Evolutionary conservation across 1,140 invertebrate species (phyloP).

Genomic region (Calephelis virginiensis): DNA sequence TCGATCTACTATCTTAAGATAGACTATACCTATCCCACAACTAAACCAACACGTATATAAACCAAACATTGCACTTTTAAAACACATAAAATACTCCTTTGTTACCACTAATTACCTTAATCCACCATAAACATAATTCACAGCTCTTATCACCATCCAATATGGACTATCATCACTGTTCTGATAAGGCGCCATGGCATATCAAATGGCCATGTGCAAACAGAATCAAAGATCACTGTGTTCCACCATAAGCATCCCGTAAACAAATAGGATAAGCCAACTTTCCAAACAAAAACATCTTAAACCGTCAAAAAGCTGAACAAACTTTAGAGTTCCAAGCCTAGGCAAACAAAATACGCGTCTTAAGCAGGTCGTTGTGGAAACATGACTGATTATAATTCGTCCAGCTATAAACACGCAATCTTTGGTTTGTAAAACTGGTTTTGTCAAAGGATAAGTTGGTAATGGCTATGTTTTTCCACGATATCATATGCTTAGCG

Average conservation of each 20-base stretch:
- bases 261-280: background rate
- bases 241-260: constrained; percentile 12
- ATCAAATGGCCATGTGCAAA: background rate
- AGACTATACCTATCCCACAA: no score
- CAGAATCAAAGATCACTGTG: no score
- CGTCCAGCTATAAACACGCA: background rate
- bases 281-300: background rate
- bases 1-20: no score
- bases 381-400: constrained; percentile 32
- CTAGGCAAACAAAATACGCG: constrained; percentile 24
- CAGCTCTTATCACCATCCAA: constrained; percentile 25
- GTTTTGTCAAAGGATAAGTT: constrained; percentile 16
- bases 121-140: constrained; percentile 33
- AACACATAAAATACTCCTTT: background rate
- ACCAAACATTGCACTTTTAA: background rate
- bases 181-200: constrained; percentile 25
- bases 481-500: no score
- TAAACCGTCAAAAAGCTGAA: no score
- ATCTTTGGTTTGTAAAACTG: constrained; percentile 5
- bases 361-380: constrained; percentile 31
- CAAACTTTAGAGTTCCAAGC: no score
- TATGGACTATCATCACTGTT: constrained; percentile 21
- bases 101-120: constrained; percentile 28
- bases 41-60: no score
- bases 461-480: no score